These are phyloP conservation scores for Orestias chungarensis DNA, from an alignment of 2,797 vertebrate species.

Conservation along the genomic window DNA sequence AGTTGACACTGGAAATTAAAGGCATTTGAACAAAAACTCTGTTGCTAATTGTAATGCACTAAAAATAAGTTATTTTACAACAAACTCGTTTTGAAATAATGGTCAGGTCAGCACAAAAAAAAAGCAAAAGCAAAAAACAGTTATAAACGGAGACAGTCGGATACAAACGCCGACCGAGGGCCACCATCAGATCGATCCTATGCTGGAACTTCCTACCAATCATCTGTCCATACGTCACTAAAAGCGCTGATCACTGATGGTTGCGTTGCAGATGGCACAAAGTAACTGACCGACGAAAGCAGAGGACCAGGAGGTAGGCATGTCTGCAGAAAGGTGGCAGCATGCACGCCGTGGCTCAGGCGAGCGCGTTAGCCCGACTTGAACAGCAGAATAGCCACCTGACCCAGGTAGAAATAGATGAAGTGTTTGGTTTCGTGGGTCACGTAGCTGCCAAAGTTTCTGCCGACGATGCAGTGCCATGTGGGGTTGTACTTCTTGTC, in stretches of 20 bases:
- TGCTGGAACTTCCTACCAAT: slow-evolving; percentile 65
- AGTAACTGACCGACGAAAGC: slow-evolving; percentile 32
- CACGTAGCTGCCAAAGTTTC: slow-evolving; percentile 97
- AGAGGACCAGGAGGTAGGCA: slow-evolving; percentile 48
- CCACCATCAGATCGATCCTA: slow-evolving; percentile 27
- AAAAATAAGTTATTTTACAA: slow-evolving; percentile 89
- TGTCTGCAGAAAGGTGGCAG: slow-evolving; percentile 45
- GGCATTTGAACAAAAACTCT: slow-evolving; percentile 82
- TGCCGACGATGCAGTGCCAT: slow-evolving; percentile 98
- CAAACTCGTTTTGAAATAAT: slow-evolving; percentile 91
- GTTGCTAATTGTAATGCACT: slow-evolving; percentile 86
- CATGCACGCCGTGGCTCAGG: slow-evolving; percentile 29
- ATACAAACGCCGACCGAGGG: slow-evolving; percentile 32
- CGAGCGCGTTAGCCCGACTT: slow-evolving; percentile 87
- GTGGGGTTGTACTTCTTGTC: slow-evolving; percentile 99
- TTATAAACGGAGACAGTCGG: slow-evolving; percentile 17
- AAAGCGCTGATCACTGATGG: slow-evolving; percentile 60
- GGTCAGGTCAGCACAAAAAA: slow-evolving; percentile 87
- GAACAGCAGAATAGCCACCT: slow-evolving; percentile 96
- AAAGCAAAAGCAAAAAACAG: slow-evolving; percentile 74
- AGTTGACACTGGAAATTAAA: slow-evolving; percentile 80
- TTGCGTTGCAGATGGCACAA: slow-evolving; percentile 28
- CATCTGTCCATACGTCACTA: slow-evolving; percentile 84
- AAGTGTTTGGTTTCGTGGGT: slow-evolving; percentile 98
- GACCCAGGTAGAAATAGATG: slow-evolving; percentile 98